phyloP scores from a whole-genome alignment of 2,113 vertebrate genomes.

The Oxyruncus cristatus region DNA sequence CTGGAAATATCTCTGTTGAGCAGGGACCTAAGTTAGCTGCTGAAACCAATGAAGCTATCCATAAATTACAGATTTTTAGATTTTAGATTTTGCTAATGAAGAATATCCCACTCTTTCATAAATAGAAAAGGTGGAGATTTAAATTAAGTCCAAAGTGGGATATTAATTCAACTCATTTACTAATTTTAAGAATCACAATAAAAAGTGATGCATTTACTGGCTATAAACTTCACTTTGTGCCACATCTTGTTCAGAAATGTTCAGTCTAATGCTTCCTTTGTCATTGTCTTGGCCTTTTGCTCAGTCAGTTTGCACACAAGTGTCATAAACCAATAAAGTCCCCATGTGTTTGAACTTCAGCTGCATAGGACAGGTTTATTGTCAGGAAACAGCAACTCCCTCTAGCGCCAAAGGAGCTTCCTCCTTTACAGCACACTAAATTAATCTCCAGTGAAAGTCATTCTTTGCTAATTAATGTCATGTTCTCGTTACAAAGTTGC shows the following conservation, averaged over 20 bases:
- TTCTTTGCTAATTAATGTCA: neutral
- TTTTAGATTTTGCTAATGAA: neutral
- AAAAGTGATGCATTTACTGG: neutral
- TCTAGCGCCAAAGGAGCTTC: neutral
- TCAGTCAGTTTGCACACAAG: neutral
- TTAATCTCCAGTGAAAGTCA: neutral
- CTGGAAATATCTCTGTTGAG: neutral
- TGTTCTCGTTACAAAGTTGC: neutral
- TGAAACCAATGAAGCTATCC: neutral
- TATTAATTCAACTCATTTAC: neutral
- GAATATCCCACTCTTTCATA: neutral
- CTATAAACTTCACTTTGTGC: neutral
- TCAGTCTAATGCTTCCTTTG: neutral
- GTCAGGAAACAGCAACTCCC: neutral
- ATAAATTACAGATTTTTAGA: neutral
- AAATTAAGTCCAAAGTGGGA: neutral
- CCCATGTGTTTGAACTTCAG: neutral
- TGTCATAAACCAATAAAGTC: neutral
- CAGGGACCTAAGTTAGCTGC: neutral
- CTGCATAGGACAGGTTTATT: neutral
- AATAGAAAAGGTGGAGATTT: neutral
- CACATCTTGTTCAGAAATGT: neutral
- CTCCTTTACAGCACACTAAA: neutral
- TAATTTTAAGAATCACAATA: neutral
- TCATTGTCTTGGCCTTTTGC: neutral